Conservation (phyloP, 2,113 vertebrate genomes). For the Trinectes maculatus region DNA sequence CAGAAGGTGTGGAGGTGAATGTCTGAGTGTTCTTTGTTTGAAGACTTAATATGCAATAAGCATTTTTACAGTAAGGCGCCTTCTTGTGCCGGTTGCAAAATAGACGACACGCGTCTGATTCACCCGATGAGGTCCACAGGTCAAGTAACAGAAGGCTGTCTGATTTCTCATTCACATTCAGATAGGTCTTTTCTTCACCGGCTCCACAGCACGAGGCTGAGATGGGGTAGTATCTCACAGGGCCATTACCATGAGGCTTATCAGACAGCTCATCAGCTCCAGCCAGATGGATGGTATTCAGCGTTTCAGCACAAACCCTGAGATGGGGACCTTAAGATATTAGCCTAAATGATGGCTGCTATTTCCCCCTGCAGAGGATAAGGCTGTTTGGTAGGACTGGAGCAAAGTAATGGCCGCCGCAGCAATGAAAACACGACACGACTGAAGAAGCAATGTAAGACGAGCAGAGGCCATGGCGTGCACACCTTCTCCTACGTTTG, state of each 20-base stretch:
- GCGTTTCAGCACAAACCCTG: constrained; percentile 13
- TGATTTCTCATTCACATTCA: constrained; percentile 46
- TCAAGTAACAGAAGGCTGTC: constrained; percentile 48
- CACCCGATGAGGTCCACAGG: constrained; percentile 17
- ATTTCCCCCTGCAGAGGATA: constrained; percentile 24
- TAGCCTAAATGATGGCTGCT: constrained; percentile 45
- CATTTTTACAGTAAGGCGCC: neutral
- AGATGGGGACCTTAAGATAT: constrained; percentile 52
- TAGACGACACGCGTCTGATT: constrained; percentile 9
- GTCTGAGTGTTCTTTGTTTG: neutral
- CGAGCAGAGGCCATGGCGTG: neutral
- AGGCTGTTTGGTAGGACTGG: constrained; percentile 5
- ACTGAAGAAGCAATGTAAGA: neutral
- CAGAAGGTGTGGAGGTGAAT: too few relatives aligned
- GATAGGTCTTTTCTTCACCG: constrained; percentile 50
- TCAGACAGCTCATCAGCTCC: constrained; percentile 46
- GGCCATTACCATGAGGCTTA: constrained; percentile 34
- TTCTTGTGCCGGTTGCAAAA: neutral
- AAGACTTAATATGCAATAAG: neutral
- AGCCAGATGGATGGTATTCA: constrained; percentile 47
- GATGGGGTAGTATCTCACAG: constrained; percentile 29
- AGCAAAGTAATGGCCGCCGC: constrained; percentile 3
- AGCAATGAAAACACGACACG: constrained; percentile 1
- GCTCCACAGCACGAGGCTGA: constrained; percentile 12
- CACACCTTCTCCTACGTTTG: neutral